phyloP scores from a whole-genome alignment of 64 coral and sea anemone genomes.

The Cladopsammia gracilis region DNA sequence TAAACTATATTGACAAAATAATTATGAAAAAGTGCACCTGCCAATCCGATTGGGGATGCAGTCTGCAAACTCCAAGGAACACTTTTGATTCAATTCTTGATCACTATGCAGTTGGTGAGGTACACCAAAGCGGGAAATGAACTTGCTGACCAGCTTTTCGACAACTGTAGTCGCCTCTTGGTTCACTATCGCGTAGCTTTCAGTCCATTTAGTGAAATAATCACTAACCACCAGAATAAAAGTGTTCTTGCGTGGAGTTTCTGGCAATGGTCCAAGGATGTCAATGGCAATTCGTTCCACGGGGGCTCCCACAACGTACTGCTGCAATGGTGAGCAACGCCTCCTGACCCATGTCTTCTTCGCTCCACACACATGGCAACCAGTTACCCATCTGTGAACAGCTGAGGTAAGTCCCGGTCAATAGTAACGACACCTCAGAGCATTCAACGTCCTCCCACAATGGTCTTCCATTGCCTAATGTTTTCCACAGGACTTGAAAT shows the following conservation, averaged over 20 bases:
- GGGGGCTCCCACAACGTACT: slow-evolving; percentile 47
- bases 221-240: slow-evolving; percentile 37
- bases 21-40: too few relatives aligned
- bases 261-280: slow-evolving; percentile 31
- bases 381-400: slow-evolving; percentile 10
- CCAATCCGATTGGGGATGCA: too few relatives aligned
- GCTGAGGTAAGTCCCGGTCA: neutral
- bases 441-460: neutral
- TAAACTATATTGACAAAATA: too few relatives aligned
- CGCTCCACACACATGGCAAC: neutral
- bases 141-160: too few relatives aligned
- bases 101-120: too few relatives aligned
- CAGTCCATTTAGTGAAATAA: slow-evolving; percentile 60
- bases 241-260: neutral
- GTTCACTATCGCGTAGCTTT: too few relatives aligned
- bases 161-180: too few relatives aligned
- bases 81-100: too few relatives aligned
- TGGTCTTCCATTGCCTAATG: too few relatives aligned
- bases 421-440: neutral
- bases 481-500: too few relatives aligned
- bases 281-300: slow-evolving; percentile 38
- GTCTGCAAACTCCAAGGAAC: too few relatives aligned
- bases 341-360: neutral
- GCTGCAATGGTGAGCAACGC: neutral
- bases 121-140: too few relatives aligned